Evolutionary conservation across 2,888 invertebrate species (phyloP), one percentile per base, ranked within the genome.

Genomic region (Dryococelus australis): DNA sequence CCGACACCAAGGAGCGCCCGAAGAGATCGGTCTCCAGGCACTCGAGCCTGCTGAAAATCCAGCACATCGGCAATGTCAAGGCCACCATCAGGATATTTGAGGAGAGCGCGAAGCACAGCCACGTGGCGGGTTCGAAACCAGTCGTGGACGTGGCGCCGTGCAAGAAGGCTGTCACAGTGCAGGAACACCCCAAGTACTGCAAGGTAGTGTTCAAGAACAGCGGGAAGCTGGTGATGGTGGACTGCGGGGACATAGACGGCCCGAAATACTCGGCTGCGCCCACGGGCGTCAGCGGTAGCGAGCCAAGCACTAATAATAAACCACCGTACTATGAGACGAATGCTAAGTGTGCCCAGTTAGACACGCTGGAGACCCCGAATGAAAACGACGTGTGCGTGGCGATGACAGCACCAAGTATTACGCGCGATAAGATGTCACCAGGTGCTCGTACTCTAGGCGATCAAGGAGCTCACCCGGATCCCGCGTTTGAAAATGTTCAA

Each of bases 1-100:
- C 26, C 10, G 27, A 80, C 80, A 80, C n/a, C 28, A 80, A 80
- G n/a, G n/a, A 80, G 80, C 86, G 81, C 85, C 87, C n/a, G 89
- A 89, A 27, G 89, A 89, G 51, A 88, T 86, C 43, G 85, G 84
- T 20, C 88, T 88, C 84, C 53, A 87, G 81, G 88, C 89, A 88
- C 87, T 90, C 78, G 88, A 90, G 89, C 87, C 89, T 86, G 53
- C 89, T 87, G 24, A 85, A 43, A 78, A 89, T 9, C 85, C 20
- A 85, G 81, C 35, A 86, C 86, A 87, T 88, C 28, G 90, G 90
- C 13, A 91, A 90, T 85, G 92, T 92, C 43, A 91, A 90, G 85
- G 92, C 92, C 13, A 90, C 92, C 9, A 92, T 92, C 51, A 91
- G 92, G 88, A 91, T 92, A 85, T 92, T 92, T 89, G 92, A 92